A percentile compares a stretch with the other conserved stretches of the same genome.
Evolutionary conservation across 1,140 invertebrate genomes (phyloP).

Genomic region (Lucilia cuprina): DNA sequence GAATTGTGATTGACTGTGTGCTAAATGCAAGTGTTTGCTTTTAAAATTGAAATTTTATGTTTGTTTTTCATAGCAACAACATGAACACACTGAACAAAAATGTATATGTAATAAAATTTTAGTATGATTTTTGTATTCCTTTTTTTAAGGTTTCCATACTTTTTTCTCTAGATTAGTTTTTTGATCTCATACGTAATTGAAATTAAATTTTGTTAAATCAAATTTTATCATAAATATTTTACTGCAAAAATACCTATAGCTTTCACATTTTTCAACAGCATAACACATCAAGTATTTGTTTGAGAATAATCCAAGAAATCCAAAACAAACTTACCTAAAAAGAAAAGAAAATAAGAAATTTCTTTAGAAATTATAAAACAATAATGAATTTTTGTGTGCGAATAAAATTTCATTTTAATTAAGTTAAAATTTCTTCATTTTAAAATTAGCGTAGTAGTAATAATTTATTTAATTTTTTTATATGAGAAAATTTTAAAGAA

Average conservation of each 20-base stretch:
- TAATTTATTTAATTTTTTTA: too few species aligned
- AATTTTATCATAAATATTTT: not conserved
- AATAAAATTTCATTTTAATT: not conserved
- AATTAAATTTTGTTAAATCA: conserved; percentile 4
- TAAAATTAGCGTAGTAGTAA: too few species aligned
- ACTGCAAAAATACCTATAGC: not conserved
- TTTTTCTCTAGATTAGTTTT: not conserved
- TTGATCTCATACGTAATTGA: not conserved
- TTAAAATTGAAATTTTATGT: conserved; percentile 27
- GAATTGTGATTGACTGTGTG: conserved; percentile 31
- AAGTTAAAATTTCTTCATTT: not conserved
- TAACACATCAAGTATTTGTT: not conserved
- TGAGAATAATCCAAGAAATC: not conserved
- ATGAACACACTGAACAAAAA: not conserved
- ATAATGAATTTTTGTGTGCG: not conserved
- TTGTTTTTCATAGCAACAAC: not conserved
- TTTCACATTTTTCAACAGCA: not conserved
- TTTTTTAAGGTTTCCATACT: not conserved
- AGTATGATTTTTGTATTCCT: not conserved
- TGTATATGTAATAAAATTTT: not conserved
- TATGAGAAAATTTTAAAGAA: too few species aligned
- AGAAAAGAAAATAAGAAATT: not conserved
- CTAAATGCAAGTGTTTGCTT: conserved; percentile 28
- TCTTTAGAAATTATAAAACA: not conserved
- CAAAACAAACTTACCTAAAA: conserved; percentile 9